A percentile compares a stretch with the other conserved stretches of the same genome.
These are phyloP conservation scores for Amniataba percoides DNA, from an alignment of 2,797 vertebrate species.

Conservation along the genomic window DNA sequence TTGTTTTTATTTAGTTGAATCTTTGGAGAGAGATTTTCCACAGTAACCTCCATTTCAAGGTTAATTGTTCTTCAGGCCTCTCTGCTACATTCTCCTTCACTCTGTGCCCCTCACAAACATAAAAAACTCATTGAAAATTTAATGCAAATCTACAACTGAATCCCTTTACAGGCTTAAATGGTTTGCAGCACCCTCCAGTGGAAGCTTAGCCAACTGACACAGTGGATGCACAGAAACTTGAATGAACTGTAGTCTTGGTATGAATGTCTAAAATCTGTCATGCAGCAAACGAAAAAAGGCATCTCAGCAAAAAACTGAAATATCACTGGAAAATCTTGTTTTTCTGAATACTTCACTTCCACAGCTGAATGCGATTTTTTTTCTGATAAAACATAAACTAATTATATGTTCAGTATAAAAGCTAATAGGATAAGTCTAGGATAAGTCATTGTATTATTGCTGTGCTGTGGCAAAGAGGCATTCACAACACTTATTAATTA, in stretches of 20 bases:
- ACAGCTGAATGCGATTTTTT: not conserved
- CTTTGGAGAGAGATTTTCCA: not conserved
- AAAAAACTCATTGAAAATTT: not conserved
- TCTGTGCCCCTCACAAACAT: not conserved
- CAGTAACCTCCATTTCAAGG: slow-evolving; percentile 69
- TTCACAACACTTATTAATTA: too few species aligned
- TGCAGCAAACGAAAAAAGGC: not conserved
- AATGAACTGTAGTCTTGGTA: not conserved
- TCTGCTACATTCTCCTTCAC: not conserved
- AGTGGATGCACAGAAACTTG: not conserved
- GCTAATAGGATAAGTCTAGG: not conserved
- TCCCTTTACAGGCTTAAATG: not conserved
- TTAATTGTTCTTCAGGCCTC: slow-evolving; percentile 83
- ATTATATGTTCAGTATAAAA: not conserved
- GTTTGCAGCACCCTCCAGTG: slow-evolving; percentile 61
- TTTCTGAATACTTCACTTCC: not conserved
- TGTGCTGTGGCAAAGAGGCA: too few species aligned
- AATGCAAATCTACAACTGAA: not conserved
- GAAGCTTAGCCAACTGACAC: slow-evolving; percentile 16
- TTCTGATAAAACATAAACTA: not conserved
- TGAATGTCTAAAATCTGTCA: not conserved
- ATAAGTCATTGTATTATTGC: not conserved
- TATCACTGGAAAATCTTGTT: not conserved
- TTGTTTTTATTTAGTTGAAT: not conserved
- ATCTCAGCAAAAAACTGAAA: not conserved